Percentiles rank a stretch among this genome's conserved stretches.
Evolutionary conservation across 2,113 vertebrate genomes (phyloP).

Genomic region (Psittacula cyanocephala): DNA sequence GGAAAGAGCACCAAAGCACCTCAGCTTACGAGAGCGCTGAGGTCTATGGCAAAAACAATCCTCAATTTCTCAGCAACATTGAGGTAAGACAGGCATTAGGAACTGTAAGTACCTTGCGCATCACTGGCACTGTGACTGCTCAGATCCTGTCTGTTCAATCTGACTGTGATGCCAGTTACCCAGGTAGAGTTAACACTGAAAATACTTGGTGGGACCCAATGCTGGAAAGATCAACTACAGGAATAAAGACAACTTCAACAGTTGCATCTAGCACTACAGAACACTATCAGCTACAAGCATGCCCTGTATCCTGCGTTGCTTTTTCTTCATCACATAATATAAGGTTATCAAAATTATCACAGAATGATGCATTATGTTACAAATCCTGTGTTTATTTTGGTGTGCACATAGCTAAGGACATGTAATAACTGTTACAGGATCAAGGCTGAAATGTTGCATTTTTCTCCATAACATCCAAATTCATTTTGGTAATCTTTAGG

Average conservation of each 20-base stretch:
- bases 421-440: background rate
- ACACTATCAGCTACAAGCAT: fast-evolving
- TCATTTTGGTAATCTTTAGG: background rate
- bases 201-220: fast-evolving
- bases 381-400: background rate
- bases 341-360: background rate
- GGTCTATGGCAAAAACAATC: background rate
- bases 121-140: background rate
- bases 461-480: background rate
- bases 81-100: background rate
- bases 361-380: background rate
- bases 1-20: background rate
- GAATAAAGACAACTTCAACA: background rate
- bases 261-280: background rate
- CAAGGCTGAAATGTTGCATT: background rate
- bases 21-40: background rate
- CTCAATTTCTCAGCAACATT: background rate
- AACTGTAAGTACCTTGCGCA: fast-evolving
- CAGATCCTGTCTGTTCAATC: background rate
- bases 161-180: background rate
- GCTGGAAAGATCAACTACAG: background rate
- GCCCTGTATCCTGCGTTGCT: background rate
- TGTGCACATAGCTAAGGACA: background rate
- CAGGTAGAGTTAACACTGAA: background rate
- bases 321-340: background rate